Evolutionary conservation across 2,113 vertebrate genomes (phyloP).

Genomic region (Verasper variegatus): DNA sequence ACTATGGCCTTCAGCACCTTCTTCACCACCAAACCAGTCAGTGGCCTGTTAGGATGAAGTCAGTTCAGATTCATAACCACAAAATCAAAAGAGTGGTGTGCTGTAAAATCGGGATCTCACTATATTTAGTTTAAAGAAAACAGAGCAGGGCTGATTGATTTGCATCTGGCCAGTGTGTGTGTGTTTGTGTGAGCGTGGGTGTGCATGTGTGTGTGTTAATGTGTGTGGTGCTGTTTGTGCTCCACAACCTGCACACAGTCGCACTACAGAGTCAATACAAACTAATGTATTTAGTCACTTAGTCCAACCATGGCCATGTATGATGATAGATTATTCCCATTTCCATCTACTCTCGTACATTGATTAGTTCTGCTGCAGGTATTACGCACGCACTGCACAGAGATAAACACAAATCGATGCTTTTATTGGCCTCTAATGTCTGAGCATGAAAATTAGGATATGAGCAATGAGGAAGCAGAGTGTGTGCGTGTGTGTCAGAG

Average conservation of each 20-base stretch:
- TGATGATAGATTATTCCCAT: slow-evolving; percentile 41
- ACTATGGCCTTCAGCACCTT: background rate
- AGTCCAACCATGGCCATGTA: background rate
- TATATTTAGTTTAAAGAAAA: background rate
- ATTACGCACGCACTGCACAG: slow-evolving; percentile 3
- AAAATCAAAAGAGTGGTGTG: background rate
- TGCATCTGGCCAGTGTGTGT: background rate
- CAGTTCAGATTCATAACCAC: background rate
- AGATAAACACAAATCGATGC: slow-evolving; percentile 20
- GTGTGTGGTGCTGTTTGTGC: background rate
- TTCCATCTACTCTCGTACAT: background rate
- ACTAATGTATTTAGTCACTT: slow-evolving; percentile 3
- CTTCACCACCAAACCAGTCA: slow-evolving; percentile 14
- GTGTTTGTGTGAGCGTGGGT: too few species aligned
- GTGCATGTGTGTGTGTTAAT: background rate
- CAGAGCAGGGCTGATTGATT: slow-evolving; percentile 10
- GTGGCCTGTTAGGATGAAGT: background rate
- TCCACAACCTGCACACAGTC: background rate
- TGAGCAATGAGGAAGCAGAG: too few species aligned
- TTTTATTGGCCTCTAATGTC: slow-evolving; percentile 17
- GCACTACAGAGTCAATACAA: slow-evolving; percentile 20
- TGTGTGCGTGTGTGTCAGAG: background rate
- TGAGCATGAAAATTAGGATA: background rate
- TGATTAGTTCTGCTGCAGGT: slow-evolving; percentile 7
- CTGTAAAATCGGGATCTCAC: background rate